phyloP scores from a whole-genome alignment of 2,888 invertebrate genomes.

The Didymodactylos carnosus region DNA sequence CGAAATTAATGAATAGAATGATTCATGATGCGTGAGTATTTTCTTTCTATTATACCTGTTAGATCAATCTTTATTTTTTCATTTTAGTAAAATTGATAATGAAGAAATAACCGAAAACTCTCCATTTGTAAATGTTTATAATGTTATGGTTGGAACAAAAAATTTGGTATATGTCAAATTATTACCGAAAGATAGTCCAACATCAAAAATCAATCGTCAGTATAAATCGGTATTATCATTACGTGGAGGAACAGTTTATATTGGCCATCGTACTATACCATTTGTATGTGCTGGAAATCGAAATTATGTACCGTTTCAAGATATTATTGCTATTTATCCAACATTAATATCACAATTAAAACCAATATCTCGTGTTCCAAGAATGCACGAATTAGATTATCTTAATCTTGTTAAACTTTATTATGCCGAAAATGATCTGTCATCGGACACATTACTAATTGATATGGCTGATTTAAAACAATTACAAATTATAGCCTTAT shows the following conservation, averaged over 20 bases:
- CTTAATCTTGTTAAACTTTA: background rate
- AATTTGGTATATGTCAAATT: background rate
- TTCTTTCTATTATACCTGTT: too few relatives aligned
- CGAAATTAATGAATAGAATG: background rate
- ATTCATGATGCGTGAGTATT: too few relatives aligned
- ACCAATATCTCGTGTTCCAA: background rate
- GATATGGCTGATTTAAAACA: background rate
- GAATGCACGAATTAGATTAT: background rate
- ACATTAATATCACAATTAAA: background rate
- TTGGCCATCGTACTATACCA: background rate
- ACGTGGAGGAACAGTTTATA: background rate
- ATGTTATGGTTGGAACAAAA: background rate
- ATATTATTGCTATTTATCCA: background rate
- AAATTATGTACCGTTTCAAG: background rate
- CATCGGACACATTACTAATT: background rate
- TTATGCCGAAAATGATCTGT: background rate
- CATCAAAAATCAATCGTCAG: background rate
- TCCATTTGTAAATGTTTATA: background rate
- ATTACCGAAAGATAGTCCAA: background rate
- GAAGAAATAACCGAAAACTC: background rate
- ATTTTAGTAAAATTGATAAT: background rate
- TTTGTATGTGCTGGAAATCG: background rate
- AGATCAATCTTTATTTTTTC: too few relatives aligned
- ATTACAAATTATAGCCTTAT: background rate
- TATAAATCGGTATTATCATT: background rate